Base-by-base conservation (phyloP, 2,797 vertebrate genomes). In the Lemur catta region DNA sequence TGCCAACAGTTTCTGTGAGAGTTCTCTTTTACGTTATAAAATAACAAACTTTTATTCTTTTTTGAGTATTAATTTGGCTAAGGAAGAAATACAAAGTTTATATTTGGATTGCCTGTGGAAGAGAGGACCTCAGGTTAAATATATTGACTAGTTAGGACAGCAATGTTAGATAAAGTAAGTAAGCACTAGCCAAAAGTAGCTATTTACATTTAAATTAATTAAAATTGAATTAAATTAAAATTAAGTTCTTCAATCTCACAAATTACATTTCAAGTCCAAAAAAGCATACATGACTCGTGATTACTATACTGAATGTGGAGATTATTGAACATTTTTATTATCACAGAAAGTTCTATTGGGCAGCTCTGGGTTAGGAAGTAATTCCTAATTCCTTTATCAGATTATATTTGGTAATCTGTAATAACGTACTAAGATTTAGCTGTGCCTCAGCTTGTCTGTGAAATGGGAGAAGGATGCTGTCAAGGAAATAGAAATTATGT, bases 211-310 rank as follows among this genome's bases (percentile, higher is more conserved):
- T 80, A 74, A 89, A 95, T 76, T 38, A 71, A 86, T 67, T 91
- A 69, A 96, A 95, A 63, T 84, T 61, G 74, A 92, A 84, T 18
- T 46, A 28, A 67, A 80, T 95, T 79, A 82, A 97, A 87, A 84
- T 65, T 91, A 71, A 97, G 12, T 18, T 91, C 33, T 22, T 71
- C 1, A 41, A 4, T 95, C 38, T 90, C 52, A 78, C 33, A 59
- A 87, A 71, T n/a, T 12, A 67, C 20, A 76, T 95, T 82, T 92
- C 38, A 89, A 94, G 20, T 76, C 11, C 59, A 80, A 30, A 89
- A 78, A 91, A 67, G 41, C 50, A 63, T 24, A 15, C 33, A 43
- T 72, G 30, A 11, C 20, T 75, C 57, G 24, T 38, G 41, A 41
- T 26, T 84, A 38, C 41, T 38, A 7, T 24, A 14, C 11, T 87